Evolutionary conservation across 2,888 invertebrate species (phyloP), one percentile per base, ranked within the genome.

Genomic region (Venustoraphidia nigricollis): DNA sequence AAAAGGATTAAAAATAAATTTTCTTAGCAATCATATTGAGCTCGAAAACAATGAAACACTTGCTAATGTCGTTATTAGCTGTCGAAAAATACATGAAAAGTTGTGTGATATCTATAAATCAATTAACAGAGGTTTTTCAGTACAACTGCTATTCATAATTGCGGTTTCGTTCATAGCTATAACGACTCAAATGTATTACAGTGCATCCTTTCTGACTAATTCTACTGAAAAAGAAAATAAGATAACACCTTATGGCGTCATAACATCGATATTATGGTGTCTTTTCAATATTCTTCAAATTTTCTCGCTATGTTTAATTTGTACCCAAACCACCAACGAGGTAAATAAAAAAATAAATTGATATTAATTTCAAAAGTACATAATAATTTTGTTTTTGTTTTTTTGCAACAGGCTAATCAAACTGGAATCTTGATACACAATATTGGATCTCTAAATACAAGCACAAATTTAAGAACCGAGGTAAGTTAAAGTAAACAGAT

Each of bases 61-160:
- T 27, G 3, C 27, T 1, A 6, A 27, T 27, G 27, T 3, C 27
- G 27, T 27, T 27, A 27, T 27, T 27, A 27, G 27, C 27, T 27
- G 27, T 6, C 27, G 27, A 27, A 27, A 27, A 27, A 27, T 27
- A 27, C 27, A 55, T 44, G 52, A 53, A 40, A 47, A 51, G 34
- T 47, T 55, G 38, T 51, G 53, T 38, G 54, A 54, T 35, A 34
- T 54, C 13, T 27, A 49, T 13, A 38, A 46, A 36, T 14, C 39
- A 40, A 48, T 53, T 10, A 55, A 54, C 44, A 35, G 36, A 35
- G 51, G 48, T 44, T 56, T 52, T 42, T 47, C 51, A 8, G 14
- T 53, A 34, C 53, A 51, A 50, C 39, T 55, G 35, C 35, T 54
- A 27, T 43, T 51, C 36, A 44, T 44, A 17, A 51, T 57, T 14